Percentiles rank a stretch among this genome's conserved stretches.
phyloP scores from a whole-genome alignment of 2,797 vertebrate genomes.

The Xiphophorus birchmanni region DNA sequence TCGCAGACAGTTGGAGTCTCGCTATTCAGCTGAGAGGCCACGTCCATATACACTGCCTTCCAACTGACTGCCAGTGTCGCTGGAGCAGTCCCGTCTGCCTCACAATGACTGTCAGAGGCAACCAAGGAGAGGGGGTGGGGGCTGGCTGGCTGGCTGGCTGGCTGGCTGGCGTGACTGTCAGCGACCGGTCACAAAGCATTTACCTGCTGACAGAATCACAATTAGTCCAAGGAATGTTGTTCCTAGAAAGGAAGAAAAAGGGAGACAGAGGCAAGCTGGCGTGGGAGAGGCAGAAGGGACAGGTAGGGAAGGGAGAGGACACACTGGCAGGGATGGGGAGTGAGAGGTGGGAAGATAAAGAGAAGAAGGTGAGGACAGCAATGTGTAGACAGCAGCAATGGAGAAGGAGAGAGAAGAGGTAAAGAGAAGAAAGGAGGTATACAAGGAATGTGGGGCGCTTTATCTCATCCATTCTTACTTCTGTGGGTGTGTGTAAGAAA shows the following conservation, averaged over 20 bases:
- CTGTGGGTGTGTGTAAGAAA: constrained; percentile 28
- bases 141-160: constrained; percentile 82
- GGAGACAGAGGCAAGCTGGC: constrained; percentile 47
- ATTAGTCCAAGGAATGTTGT: constrained; percentile 92
- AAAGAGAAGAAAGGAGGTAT: constrained; percentile 54
- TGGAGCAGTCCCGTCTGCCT: constrained; percentile 76
- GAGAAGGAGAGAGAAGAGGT: constrained; percentile 49
- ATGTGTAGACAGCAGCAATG: constrained; percentile 46
- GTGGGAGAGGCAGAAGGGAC: constrained; percentile 37
- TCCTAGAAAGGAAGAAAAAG: constrained; percentile 75
- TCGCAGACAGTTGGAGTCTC: constrained; percentile 78
- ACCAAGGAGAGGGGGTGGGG: constrained; percentile 69
- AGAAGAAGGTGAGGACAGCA: constrained; percentile 49
- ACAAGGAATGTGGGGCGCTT: constrained; percentile 44
- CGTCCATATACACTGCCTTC: constrained; percentile 90
- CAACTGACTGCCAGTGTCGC: constrained; percentile 73
- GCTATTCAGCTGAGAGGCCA: constrained; percentile 81
- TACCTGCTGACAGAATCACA: constrained; percentile 99
- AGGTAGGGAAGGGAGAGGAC: constrained; percentile 40
- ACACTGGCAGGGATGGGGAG: constrained; percentile 44
- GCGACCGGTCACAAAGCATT: constrained; percentile 93
- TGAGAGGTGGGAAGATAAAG: constrained; percentile 64
- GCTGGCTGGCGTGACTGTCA: constrained; percentile 91
- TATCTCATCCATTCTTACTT: constrained; percentile 29
- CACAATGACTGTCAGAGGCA: constrained; percentile 91